A percentile compares a stretch with the other conserved stretches of the same genome.
Conservation (phyloP, 30 jellyfish, hydroid and myxozoan genomes). For the Aurelia aurita region DNA sequence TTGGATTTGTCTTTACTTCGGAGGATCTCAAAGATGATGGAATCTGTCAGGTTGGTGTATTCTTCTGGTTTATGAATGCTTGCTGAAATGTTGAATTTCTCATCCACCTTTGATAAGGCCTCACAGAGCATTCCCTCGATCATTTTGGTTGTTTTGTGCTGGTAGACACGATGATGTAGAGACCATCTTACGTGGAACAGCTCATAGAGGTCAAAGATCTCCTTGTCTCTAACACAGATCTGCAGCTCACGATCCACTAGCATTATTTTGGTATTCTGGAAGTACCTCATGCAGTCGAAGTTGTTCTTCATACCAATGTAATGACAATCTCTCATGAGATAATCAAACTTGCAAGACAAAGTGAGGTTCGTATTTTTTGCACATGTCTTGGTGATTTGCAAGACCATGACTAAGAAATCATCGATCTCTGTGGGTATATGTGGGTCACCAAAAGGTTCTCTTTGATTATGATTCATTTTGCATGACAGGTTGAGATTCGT, state of each 20-base stretch:
- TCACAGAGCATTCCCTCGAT: constrained; percentile 74
- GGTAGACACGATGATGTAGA: constrained; percentile 77
- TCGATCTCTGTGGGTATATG: no score
- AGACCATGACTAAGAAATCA: no score
- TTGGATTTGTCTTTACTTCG: constrained; percentile 22
- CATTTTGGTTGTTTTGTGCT: constrained; percentile 72
- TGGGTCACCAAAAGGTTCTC: no score
- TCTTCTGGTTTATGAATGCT: constrained; percentile 46
- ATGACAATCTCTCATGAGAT: constrained; percentile 77
- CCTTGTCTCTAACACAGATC: constrained; percentile 76
- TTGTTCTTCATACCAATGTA: constrained; percentile 63
- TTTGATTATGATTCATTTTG: no score
- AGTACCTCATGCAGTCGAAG: constrained; percentile 72
- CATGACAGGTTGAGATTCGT: no score
- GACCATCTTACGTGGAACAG: constrained; percentile 84
- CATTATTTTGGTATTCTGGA: constrained; percentile 54
- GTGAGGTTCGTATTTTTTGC: no score
- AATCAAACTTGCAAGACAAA: constrained; percentile 83
- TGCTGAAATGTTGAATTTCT: constrained; percentile 41
- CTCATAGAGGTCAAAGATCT: constrained; percentile 65
- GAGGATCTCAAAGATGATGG: constrained; percentile 63
- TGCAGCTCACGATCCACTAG: constrained; percentile 68
- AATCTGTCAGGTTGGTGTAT: constrained; percentile 74
- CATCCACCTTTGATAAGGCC: constrained; percentile 73
- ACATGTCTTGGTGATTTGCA: no score